Conservation (phyloP, 2,113 vertebrate genomes). For the Psittacus erithacus region DNA sequence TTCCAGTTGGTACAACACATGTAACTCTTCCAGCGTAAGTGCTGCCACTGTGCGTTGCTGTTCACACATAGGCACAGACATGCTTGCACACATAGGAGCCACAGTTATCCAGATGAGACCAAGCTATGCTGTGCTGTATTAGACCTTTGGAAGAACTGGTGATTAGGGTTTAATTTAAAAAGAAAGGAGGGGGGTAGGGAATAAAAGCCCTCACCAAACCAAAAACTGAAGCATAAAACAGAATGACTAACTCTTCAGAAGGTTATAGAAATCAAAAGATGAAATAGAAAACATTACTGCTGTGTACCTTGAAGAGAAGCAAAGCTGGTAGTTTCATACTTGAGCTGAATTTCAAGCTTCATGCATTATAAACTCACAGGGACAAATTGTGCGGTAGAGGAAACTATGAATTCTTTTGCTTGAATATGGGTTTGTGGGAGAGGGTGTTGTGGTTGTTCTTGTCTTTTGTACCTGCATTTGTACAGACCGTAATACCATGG, state of each 20-base stretch:
- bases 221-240: background rate
- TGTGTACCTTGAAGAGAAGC: background rate
- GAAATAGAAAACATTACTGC: background rate
- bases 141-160: background rate
- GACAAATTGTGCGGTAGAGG: background rate
- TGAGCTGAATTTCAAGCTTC: background rate
- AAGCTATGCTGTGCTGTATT: background rate
- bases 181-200: rapidly evolving
- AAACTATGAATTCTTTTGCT: background rate
- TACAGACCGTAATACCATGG: background rate
- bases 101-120: background rate
- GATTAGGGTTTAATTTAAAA: background rate
- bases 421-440: background rate
- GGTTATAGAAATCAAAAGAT: background rate
- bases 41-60: background rate
- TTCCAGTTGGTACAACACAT: conserved; percentile 92
- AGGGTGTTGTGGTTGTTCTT: background rate
- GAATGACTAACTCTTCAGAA: background rate
- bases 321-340: background rate
- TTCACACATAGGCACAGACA: background rate
- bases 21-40: conserved; percentile 90
- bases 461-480: background rate
- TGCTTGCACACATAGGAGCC: background rate
- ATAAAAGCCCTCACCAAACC: background rate
- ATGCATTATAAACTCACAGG: background rate